Conservation (phyloP, 2,797 vertebrate genomes). For the Pseudochaenichthys georgianus region DNA sequence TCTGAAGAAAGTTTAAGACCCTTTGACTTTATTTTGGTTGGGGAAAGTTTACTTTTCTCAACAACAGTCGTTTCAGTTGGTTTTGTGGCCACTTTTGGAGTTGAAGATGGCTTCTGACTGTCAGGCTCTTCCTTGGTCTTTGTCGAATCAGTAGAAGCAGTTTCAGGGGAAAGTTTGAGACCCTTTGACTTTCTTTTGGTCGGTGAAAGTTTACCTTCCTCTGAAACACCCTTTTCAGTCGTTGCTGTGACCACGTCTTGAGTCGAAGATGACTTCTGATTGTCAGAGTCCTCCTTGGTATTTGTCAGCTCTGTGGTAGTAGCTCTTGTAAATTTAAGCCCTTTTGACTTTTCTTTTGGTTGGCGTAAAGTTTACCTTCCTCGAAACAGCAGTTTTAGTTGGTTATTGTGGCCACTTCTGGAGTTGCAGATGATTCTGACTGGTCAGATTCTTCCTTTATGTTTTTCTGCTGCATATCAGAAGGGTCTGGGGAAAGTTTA, state of each 20-base stretch:
- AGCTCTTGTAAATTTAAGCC: not conserved
- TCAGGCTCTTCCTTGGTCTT: not conserved
- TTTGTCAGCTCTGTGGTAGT: not conserved
- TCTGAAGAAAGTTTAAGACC: not conserved
- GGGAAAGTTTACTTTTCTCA: not conserved
- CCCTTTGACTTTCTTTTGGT: not conserved
- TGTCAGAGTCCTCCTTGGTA: not conserved
- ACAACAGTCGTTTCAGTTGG: not conserved
- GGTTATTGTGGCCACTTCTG: not conserved
- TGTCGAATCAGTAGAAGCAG: no score
- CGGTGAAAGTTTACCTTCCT: not conserved
- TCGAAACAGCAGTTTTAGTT: not conserved
- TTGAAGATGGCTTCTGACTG: not conserved
- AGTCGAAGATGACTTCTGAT: not conserved
- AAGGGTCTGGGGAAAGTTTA: not conserved
- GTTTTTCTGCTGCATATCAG: no score
- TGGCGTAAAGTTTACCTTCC: not conserved
- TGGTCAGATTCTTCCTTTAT: not conserved
- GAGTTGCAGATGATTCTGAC: slow-evolving; percentile 13
- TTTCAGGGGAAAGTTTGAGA: not conserved
- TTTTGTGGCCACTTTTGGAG: not conserved
- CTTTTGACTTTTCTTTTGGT: not conserved
- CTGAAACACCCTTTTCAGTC: not conserved
- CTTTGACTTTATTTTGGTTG: not conserved
- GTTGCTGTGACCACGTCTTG: not conserved